A percentile compares a stretch with the other conserved stretches of the same genome.
Conservation (phyloP, 2,888 invertebrate species). For the Chelonus formosanus region DNA sequence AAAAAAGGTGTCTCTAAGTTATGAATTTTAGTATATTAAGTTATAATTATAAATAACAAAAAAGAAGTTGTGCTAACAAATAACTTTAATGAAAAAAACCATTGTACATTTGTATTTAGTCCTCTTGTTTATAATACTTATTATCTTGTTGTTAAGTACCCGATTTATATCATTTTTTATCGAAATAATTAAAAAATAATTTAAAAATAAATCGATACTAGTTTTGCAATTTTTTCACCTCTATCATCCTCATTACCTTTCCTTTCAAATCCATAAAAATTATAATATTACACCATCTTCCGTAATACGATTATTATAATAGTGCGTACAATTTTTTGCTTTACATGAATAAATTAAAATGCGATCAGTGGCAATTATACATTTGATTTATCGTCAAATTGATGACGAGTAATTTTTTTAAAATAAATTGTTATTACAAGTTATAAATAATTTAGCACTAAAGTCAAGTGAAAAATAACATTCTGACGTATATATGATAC, state of each 20-base stretch:
- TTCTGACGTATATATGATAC: too few species aligned
- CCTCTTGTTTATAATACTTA: slow-evolving; percentile 65
- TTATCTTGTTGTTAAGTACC: slow-evolving; percentile 65
- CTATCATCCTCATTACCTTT: slow-evolving; percentile 10
- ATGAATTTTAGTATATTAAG: slow-evolving; percentile 59
- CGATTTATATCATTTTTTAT: slow-evolving; percentile 66
- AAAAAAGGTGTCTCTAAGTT: slow-evolving; percentile 55
- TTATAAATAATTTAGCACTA: too few species aligned
- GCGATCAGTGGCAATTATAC: too few species aligned
- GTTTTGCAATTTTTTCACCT: slow-evolving; percentile 37
- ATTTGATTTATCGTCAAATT: too few species aligned
- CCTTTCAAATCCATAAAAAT: background rate
- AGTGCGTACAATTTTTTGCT: too few species aligned
- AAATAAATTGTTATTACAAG: too few species aligned
- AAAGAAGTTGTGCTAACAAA: slow-evolving; percentile 58
- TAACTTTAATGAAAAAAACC: slow-evolving; percentile 57
- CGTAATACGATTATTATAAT: too few species aligned
- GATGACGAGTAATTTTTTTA: too few species aligned
- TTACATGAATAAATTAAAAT: too few species aligned
- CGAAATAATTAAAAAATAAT: slow-evolving; percentile 66
- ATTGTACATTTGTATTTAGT: slow-evolving; percentile 66
- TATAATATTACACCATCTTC: background rate
- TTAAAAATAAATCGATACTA: slow-evolving; percentile 53
- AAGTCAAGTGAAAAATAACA: too few species aligned
- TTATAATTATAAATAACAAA: slow-evolving; percentile 54